These are phyloP conservation scores for Verasper variegatus DNA, from an alignment of 2,113 vertebrate species.

Conservation along the genomic window DNA sequence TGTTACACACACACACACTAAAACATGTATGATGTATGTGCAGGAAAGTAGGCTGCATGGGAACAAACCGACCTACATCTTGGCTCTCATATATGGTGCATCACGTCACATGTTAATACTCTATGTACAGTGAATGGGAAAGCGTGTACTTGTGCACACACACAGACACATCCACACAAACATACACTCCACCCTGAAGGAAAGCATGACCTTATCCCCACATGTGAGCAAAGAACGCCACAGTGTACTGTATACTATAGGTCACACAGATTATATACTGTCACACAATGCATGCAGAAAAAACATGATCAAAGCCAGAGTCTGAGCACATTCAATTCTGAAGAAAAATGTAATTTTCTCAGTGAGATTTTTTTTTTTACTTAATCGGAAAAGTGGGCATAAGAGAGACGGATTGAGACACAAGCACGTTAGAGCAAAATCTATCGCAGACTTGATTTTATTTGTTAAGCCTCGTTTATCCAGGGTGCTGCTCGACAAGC, in stretches of 20 bases:
- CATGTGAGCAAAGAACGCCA: neutral
- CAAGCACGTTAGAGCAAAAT: neutral
- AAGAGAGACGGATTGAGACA: neutral
- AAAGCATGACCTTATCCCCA: conserved; percentile 30
- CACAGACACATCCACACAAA: conserved; percentile 1
- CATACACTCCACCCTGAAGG: conserved; percentile 35
- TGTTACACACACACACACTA: neutral
- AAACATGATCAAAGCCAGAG: neutral
- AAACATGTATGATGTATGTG: neutral
- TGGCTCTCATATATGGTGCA: conserved; percentile 3
- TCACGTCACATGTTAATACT: conserved; percentile 13
- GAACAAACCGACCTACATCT: conserved; percentile 28
- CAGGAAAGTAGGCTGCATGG: neutral
- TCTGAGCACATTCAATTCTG: neutral
- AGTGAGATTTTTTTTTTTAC: neutral
- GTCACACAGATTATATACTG: neutral
- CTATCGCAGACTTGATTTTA: neutral
- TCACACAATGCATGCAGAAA: neutral
- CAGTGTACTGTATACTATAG: neutral
- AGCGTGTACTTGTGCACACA: neutral
- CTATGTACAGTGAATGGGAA: neutral
- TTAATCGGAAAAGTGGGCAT: neutral
- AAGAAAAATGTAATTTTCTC: too few relatives aligned
- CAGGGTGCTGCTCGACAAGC: neutral
- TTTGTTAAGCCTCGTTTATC: neutral